phyloP scores from a whole-genome alignment of 2,113 vertebrate genomes.

The Micronycteris hirsuta region DNA sequence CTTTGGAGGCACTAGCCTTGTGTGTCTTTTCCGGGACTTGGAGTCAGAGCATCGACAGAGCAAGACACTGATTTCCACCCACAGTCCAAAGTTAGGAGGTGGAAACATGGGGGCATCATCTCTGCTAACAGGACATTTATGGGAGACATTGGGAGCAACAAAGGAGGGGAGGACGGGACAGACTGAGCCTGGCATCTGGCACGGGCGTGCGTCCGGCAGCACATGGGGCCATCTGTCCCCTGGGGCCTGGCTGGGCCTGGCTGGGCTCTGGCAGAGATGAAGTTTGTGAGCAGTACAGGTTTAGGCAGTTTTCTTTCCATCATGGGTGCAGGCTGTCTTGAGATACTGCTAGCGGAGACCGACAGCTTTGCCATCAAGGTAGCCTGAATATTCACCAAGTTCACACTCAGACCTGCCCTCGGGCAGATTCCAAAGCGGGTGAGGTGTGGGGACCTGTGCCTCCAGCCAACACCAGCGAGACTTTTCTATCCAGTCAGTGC shows the following conservation, averaged over 20 bases:
- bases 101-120: not conserved
- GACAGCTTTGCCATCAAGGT: not conserved
- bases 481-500: not conserved
- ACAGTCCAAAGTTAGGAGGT: not conserved
- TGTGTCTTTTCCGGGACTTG: not conserved
- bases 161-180: not conserved
- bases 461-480: not conserved
- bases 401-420: not conserved
- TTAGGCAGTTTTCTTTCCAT: not conserved
- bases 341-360: not conserved
- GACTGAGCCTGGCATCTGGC: not conserved
- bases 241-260: not conserved
- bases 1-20: not conserved
- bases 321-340: not conserved
- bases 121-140: not conserved
- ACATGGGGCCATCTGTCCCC: not conserved
- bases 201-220: not conserved
- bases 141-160: not conserved
- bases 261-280: not conserved
- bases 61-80: not conserved
- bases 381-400: slow-evolving; percentile 19
- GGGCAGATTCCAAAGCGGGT: not conserved
- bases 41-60: not conserved
- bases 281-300: not conserved
- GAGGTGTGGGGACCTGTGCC: not conserved